Evolutionary conservation across 2,888 invertebrate species (phyloP), one percentile per base, ranked within the genome.

Genomic region (Troides aeacus): DNA sequence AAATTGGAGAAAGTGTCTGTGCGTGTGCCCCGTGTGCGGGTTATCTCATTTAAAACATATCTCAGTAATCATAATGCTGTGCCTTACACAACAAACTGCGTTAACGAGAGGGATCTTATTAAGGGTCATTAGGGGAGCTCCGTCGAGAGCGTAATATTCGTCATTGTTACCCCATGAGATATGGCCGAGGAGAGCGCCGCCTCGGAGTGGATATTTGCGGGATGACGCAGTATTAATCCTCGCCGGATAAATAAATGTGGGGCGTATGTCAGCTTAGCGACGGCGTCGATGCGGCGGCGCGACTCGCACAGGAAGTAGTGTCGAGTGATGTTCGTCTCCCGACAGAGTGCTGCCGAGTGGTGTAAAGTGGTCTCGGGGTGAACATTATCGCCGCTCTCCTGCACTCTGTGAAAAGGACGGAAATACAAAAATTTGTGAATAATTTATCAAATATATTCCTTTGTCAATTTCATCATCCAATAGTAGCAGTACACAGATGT

Each of bases 181-280:
- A 81, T 85, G 84, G 86, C 85, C 82, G 81, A 87, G 81, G 80
- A 81, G 46, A 46, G 46, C 46, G 12, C 75, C 73, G 69, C 70
- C 70, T 53, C 70, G 64, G 75, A 78, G 80, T 84, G 79, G 84
- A 84, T 87, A 84, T 84, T 84, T 85, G 83, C 82, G 81, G 83
- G 84, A 87, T 87, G 86, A 86, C 84, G 82, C 78, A 75, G 83
- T 83, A 90, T 90, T 89, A 90, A 90, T 90, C 88, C 84, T 81
- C 75, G 89, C 89, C 89, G 83, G 79, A 84, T 84, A 85, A 89
- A 90, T 88, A 89, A 89, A 91, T 89, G 89, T 81, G 80, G 79
- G 81, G 81, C 81, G 85, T 89, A 85, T 85, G 85, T 77, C 75
- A 75, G 72, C 68, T 86, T 83, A 84, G 76, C 75, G 79, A 76